A percentile compares a stretch with the other conserved stretches of the same genome.
phyloP scores from a whole-genome alignment of 2,113 vertebrate species.

The Orcinus orca region DNA sequence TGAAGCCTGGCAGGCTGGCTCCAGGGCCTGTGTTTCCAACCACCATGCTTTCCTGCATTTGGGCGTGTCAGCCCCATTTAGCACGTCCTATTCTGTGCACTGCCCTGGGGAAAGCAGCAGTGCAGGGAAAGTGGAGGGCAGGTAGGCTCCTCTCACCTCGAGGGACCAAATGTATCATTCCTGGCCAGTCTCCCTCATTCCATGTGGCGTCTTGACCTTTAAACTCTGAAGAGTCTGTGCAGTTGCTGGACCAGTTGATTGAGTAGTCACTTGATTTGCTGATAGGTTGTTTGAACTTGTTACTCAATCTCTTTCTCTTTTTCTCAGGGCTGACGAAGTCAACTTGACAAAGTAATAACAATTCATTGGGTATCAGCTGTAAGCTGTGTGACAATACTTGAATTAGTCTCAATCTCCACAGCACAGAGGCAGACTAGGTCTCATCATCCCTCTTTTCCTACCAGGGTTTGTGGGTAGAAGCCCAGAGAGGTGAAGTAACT shows the following conservation, averaged over 20 bases:
- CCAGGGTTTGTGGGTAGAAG: not conserved
- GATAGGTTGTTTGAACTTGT: not conserved
- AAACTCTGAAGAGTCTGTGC: not conserved
- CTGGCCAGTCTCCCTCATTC: not conserved
- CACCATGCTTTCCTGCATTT: accelerated
- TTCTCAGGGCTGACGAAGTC: not conserved
- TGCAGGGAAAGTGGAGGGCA: not conserved
- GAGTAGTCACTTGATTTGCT: not conserved
- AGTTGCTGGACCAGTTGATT: not conserved
- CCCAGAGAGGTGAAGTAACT: not conserved
- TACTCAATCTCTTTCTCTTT: not conserved
- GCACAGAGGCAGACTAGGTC: not conserved
- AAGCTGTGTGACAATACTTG: not conserved
- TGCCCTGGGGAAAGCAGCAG: not conserved
- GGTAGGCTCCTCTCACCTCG: not conserved
- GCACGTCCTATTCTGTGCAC: not conserved
- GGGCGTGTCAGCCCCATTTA: not conserved
- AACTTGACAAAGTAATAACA: not conserved
- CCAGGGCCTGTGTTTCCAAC: not conserved
- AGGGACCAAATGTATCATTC: not conserved
- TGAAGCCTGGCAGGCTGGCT: not conserved
- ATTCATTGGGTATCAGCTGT: not conserved
- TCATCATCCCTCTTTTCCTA: not conserved
- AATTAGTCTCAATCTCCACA: not conserved
- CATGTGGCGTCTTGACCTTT: not conserved